These are phyloP conservation scores for Telenomus remus DNA, from an alignment of 1,140 invertebrate genomes.

Conservation along the genomic window DNA sequence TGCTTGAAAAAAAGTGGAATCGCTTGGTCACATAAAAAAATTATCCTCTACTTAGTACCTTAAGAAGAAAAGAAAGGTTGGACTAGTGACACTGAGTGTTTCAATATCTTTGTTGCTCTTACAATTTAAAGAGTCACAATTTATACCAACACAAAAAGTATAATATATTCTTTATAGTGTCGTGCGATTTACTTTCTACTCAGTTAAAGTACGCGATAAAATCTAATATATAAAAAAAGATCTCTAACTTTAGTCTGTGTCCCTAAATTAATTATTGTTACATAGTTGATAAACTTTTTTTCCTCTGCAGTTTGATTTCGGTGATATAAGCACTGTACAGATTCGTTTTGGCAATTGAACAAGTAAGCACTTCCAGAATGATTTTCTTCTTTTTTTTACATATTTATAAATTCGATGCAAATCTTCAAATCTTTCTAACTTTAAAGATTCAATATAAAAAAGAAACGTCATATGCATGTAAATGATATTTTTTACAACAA, in stretches of 20 bases:
- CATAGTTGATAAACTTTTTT: background rate
- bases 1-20: constrained; percentile 4
- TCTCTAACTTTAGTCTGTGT: constrained; percentile 2
- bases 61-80: constrained; percentile 37
- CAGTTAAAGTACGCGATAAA: constrained; percentile 15
- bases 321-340: constrained; percentile 12
- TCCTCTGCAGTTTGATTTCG: background rate
- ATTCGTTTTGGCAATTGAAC: background rate
- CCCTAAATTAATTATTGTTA: constrained; percentile 14
- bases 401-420: background rate
- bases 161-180: constrained; percentile 12
- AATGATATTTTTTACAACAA: constrained; percentile 19
- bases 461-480: background rate
- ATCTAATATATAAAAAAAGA: constrained; percentile 7
- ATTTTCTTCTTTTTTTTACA: background rate
- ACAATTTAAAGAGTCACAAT: constrained; percentile 23
- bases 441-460: no score
- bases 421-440: no score
- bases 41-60: constrained; percentile 23
- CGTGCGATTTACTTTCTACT: constrained; percentile 29
- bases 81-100: constrained; percentile 58
- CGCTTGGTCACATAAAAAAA: constrained; percentile 13
- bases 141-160: constrained; percentile 14
- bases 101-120: constrained; percentile 47
- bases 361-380: background rate